phyloP scores from a whole-genome alignment of 2,888 invertebrate genomes.

The Perdita meconis region DNA sequence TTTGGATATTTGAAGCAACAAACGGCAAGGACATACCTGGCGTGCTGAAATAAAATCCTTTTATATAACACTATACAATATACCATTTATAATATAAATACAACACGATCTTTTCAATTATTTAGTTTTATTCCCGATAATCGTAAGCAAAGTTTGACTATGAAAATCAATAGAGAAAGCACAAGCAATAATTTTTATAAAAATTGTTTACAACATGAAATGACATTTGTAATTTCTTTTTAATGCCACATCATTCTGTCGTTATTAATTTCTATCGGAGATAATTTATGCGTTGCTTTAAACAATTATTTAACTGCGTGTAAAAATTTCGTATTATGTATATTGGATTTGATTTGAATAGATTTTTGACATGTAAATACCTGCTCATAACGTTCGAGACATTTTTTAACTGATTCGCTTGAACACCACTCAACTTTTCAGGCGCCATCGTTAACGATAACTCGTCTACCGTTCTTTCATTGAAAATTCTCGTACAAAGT shows the following conservation, averaged over 20 bases:
- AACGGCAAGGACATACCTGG: slow-evolving; percentile 51
- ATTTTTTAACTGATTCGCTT: slow-evolving; percentile 73
- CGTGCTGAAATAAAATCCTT: slow-evolving; percentile 20
- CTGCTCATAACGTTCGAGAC: slow-evolving; percentile 68
- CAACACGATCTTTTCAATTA: too few species aligned
- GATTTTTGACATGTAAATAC: slow-evolving; percentile 57
- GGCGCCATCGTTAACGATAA: slow-evolving; percentile 52
- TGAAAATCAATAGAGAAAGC: too few species aligned
- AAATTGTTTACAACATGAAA: not conserved
- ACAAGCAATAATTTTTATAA: not conserved
- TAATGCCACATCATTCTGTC: not conserved
- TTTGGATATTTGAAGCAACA: slow-evolving; percentile 46
- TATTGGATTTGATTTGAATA: not conserved
- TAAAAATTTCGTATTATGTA: not conserved
- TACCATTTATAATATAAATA: too few species aligned
- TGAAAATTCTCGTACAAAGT: slow-evolving; percentile 41
- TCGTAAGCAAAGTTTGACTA: too few species aligned
- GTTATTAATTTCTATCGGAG: not conserved
- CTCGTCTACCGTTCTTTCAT: slow-evolving; percentile 3
- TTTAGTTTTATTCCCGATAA: too few species aligned
- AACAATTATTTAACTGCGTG: too few species aligned
- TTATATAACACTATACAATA: not conserved
- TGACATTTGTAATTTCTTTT: not conserved
- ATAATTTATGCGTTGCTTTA: too few species aligned
- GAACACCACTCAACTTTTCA: slow-evolving; percentile 66